Evolutionary conservation across 2,888 invertebrate genomes (phyloP).

Genomic region (Cataglyphis livida): DNA sequence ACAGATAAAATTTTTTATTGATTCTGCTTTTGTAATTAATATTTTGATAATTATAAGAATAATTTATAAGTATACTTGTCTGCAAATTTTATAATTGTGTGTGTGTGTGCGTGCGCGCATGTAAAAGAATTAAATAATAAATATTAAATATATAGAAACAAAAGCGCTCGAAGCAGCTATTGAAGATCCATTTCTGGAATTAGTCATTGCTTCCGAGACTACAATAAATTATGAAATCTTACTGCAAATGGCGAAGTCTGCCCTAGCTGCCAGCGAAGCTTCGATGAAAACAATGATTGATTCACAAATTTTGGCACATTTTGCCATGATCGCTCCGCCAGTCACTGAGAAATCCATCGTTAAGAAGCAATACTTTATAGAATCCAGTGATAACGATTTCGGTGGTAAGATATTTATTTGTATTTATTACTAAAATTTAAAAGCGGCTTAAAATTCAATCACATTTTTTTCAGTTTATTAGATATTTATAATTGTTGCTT

Average conservation of each 20-base stretch:
- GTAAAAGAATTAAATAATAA: neutral
- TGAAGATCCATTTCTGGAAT: constrained; percentile 81
- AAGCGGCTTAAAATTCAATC: neutral
- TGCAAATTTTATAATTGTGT: neutral
- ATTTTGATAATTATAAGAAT: neutral
- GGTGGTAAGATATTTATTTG: constrained; percentile 69
- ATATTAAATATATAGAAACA: constrained; percentile 19
- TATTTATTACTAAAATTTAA: neutral
- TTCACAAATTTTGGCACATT: constrained; percentile 79
- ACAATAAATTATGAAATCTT: constrained; percentile 79
- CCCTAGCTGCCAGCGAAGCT: constrained; percentile 76
- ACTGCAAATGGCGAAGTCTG: constrained; percentile 80
- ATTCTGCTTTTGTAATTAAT: neutral
- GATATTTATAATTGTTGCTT: neutral
- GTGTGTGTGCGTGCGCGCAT: neutral
- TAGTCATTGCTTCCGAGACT: constrained; percentile 82
- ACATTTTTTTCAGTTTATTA: neutral
- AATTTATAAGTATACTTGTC: neutral
- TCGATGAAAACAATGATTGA: constrained; percentile 72
- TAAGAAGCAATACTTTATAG: constrained; percentile 79
- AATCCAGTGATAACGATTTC: constrained; percentile 83
- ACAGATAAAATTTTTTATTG: neutral
- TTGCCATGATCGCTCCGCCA: constrained; percentile 68
- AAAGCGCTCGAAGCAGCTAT: constrained; percentile 26
- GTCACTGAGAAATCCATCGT: constrained; percentile 54